These are phyloP conservation scores for Ptilonorhynchus violaceus DNA, from an alignment of 2,113 vertebrate genomes.

Conservation along the genomic window DNA sequence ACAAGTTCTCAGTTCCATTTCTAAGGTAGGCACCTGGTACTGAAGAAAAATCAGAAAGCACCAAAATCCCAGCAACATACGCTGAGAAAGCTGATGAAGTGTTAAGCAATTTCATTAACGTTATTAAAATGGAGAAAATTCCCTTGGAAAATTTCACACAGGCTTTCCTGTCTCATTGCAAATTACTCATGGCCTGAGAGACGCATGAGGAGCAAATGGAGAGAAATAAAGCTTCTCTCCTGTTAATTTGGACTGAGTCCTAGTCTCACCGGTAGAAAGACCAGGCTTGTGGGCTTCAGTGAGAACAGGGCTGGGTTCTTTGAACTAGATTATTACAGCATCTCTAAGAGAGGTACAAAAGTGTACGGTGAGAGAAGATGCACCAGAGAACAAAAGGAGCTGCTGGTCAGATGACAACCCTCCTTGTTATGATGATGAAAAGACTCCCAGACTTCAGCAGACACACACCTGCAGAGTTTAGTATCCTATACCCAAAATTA, in stretches of 20 bases:
- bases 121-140: conserved; percentile 38
- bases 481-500: neutral
- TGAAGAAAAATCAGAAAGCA: neutral
- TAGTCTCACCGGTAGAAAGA: conserved; percentile 13
- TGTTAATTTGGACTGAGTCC: neutral
- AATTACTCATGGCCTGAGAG: conserved; percentile 29
- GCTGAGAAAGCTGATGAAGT: neutral
- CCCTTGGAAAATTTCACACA: conserved; percentile 45
- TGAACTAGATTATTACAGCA: conserved; percentile 32
- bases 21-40: neutral
- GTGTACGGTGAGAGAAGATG: neutral
- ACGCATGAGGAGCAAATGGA: neutral
- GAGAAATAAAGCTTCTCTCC: conserved; percentile 24
- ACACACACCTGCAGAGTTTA: neutral
- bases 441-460: neutral
- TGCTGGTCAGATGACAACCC: neutral
- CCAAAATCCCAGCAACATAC: neutral
- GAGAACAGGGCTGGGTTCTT: conserved; percentile 42
- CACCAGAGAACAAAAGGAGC: neutral
- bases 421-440: neutral
- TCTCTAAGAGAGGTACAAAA: neutral
- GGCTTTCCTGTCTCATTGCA: neutral
- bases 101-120: neutral
- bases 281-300: conserved; percentile 14
- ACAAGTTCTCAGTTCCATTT: neutral